Evolutionary conservation across 2,797 vertebrate genomes (phyloP), one percentile per base, ranked within the genome.

Genomic region (Hyperoplus immaculatus): DNA sequence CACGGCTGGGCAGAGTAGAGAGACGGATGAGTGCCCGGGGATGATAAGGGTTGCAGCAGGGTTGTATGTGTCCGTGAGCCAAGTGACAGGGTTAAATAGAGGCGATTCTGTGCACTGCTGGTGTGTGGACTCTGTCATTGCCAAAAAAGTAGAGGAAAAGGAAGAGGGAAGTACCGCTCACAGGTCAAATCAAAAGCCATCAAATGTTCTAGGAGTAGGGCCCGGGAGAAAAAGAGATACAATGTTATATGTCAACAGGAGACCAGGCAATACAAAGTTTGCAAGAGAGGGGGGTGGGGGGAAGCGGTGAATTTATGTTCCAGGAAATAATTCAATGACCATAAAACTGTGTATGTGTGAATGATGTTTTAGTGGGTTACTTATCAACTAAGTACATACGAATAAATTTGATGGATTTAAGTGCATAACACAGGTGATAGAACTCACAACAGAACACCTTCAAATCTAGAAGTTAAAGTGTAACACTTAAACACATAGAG

Each of bases 1-100:
- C 79, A 84, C 77, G 75, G 74, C 74, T 73, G 50, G 18, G 64
- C 16, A 58, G 78, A 83, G 68, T 10, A 57, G 61, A 64, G 81
- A 64, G 81, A 57, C 2, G 12, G 64, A 75, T 46, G 15, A 72
- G 49, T 69, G 74, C 14, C 29, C 1, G 7, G 16, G 36, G 75
- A 84, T 39, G 81, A 72, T 73, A 64, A 78, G 81, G 29, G 29
- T 29, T 72, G 78, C 18, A 76, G 77, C 83, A 16, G 11, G 4
- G 46, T 78, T 79, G 29, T 82, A 59, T 85, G 83, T 3, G 73
- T 72, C 73, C 62, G 63, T 65, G 66, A 83, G 88, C 78, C 79
- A 80, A 83, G 87, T 71, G 77, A 41, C 78, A 79, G 83, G 87
- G 91, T 95, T 94, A 95, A 93, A 93, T 93, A 85, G 92, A 57